phyloP scores from a whole-genome alignment of 2,113 vertebrate genomes.

The Sardina pilchardus region DNA sequence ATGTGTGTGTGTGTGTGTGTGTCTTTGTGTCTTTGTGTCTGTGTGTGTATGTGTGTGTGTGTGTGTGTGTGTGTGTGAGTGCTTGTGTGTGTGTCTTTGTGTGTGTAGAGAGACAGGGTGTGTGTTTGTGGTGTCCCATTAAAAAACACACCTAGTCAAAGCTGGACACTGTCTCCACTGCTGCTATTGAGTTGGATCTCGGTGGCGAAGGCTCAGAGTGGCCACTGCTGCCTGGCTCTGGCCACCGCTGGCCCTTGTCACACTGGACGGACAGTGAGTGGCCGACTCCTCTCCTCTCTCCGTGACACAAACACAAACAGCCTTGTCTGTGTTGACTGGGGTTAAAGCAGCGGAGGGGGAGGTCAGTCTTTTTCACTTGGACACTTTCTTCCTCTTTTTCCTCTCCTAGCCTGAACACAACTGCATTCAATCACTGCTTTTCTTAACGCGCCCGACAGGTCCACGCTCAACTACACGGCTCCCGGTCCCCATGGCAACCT shows the following conservation, averaged over 20 bases:
- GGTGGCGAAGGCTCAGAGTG: neutral
- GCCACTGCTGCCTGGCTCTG: neutral
- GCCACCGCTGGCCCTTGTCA: neutral
- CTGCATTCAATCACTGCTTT: slow-evolving; percentile 35
- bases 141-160: neutral
- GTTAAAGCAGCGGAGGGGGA: neutral
- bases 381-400: neutral
- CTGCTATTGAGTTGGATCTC: neutral
- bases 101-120: neutral
- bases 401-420: neutral
- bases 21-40: neutral
- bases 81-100: neutral
- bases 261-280: neutral
- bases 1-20: neutral
- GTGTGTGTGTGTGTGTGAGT: neutral
- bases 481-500: slow-evolving; percentile 50
- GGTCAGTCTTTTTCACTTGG: neutral
- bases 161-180: too few species aligned
- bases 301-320: neutral
- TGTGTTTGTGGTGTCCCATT: neutral
- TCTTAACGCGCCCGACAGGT: slow-evolving; percentile 10
- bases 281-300: neutral
- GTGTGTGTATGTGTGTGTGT: neutral
- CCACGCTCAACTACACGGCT: neutral
- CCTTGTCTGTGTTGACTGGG: neutral